Base-by-base conservation (phyloP, 2,113 vertebrate genomes). In the Gorsachius goisagi region DNA sequence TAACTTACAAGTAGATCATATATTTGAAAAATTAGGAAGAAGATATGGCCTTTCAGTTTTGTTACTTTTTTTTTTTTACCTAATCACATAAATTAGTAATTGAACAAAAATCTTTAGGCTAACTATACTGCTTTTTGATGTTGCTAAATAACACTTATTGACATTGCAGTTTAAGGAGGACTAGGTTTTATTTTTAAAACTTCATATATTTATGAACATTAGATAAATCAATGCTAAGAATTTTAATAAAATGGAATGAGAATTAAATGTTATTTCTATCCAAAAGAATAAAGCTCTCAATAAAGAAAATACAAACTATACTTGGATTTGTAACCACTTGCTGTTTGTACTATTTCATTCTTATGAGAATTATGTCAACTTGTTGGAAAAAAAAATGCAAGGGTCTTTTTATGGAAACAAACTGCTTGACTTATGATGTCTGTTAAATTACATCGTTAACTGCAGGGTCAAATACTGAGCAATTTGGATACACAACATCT, bases 221-320 rank as follows among this genome's bases (percentile, higher is more conserved):
- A 78, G 64, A 68, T 62, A 84, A 91, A 88, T 71, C 53, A 63
- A 33, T 78, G 89, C 45, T 73, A 89, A 95, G 79, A 91, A 76
- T 88, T 92, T 84, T 75, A 93, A 93, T 96, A 59, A 96, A 96
- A 56, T 96, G 52, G 32, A 93, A 83, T 89, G 76, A 81, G 32
- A 84, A 89, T 75, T 47, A 84, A 76, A 79, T 96, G 93, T 95
- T 84, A 76, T 75, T 96, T 95, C 64, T 95, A 91, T 93, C 69
- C 35, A 88, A 91, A 95, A 90, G 33, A 97, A 95, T 95, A 96
- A 96, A 96, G 13, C 30, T 64, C 55, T 96, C 49, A 93, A 94
- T 97, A 95, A 96, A 96, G 73, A 59, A 91, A 92, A 93, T 90
- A 53, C 32, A 63, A 79, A 82, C 33, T 87, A 23, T 92, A 59